Base-by-base conservation (phyloP, 2,113 vertebrate species). In the Cryptomyrus ogoouensis region DNA sequence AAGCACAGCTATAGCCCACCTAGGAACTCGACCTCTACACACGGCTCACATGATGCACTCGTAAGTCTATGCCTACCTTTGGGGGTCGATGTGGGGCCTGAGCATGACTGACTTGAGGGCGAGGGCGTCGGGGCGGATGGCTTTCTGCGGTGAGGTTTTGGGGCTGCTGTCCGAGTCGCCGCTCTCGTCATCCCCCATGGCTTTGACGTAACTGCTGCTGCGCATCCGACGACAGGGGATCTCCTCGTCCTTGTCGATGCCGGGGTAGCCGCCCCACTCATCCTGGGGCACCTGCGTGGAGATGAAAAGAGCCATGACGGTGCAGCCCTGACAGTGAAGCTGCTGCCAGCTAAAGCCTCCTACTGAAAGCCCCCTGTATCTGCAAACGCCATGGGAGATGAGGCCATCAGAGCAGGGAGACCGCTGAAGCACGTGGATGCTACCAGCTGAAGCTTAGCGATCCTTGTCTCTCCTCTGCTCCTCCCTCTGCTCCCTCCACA, bases 201-300 rank as follows among this genome's bases (percentile, higher is more conserved):
- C 98, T 95, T 99, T 99, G 92, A 99, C 99, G 83, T 99, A 99
- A 94, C 98, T 99, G 88, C 98, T 98, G 90, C 98, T 99, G 50
- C 98, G 95, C 98, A 99, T 99, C 91, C 98, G 95, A 89, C 98
- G 95, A 94, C 98, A 99, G 0, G 98, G 98, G 27, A 99, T 99
- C 94, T 99, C 98, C 17, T 98, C 98, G 0, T 98, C 97, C 94
- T 97, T 98, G 89, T 97, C 97, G 8, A 95, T 93, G 0, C 96
- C 94, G 7, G 97, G 98, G 92, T 98, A 99, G 90, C 97, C 98
- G 87, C 96, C 96, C 98, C 98, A 99, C 92, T 99, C 98, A 90
- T 99, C 98, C 95, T 98, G 98, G 94, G 98, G 98, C 92, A 99
- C 98, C 98, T 99, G 92, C 42, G n/a, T 85, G 13, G 62, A 86